A percentile compares a stretch with the other conserved stretches of the same genome.
These are phyloP conservation scores for Struthio camelus DNA, from an alignment of 2,113 vertebrate genomes.

Conservation along the genomic window DNA sequence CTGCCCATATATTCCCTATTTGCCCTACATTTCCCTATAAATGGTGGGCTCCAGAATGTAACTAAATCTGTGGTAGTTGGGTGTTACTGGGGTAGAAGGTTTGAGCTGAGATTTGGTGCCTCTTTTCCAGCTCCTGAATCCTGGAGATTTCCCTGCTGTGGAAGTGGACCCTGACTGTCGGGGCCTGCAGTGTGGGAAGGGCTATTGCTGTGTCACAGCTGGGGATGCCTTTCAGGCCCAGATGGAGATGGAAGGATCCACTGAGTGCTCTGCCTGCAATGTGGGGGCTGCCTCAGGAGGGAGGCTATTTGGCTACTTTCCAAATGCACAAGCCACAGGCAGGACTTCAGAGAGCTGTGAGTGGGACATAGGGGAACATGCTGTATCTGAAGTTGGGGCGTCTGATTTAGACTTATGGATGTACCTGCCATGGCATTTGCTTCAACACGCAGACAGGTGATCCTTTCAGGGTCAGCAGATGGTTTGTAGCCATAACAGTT, in stretches of 20 bases:
- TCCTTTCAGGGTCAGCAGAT: background rate
- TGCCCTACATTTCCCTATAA: background rate
- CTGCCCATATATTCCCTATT: rapidly evolving
- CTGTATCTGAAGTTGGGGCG: background rate
- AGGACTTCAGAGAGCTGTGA: background rate
- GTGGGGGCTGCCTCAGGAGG: no score
- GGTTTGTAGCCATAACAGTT: background rate
- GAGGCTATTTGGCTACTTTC: no score
- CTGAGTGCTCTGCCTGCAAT: no score
- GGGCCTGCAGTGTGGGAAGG: no score
- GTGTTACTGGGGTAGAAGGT: background rate
- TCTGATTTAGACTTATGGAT: background rate
- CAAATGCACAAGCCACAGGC: no score
- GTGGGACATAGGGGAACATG: background rate
- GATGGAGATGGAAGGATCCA: no score
- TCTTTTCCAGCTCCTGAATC: background rate
- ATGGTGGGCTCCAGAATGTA: background rate
- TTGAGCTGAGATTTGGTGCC: background rate
- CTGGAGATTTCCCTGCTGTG: background rate
- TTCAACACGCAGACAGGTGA: background rate
- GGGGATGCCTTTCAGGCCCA: no score
- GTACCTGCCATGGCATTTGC: background rate
- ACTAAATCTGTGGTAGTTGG: background rate
- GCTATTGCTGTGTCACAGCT: no score
- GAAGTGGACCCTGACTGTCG: no score